Percentiles rank a stretch among this genome's conserved stretches.
These are phyloP conservation scores for Apolygus lucorum DNA, from an alignment of 1,140 invertebrate genomes.

Conservation along the genomic window DNA sequence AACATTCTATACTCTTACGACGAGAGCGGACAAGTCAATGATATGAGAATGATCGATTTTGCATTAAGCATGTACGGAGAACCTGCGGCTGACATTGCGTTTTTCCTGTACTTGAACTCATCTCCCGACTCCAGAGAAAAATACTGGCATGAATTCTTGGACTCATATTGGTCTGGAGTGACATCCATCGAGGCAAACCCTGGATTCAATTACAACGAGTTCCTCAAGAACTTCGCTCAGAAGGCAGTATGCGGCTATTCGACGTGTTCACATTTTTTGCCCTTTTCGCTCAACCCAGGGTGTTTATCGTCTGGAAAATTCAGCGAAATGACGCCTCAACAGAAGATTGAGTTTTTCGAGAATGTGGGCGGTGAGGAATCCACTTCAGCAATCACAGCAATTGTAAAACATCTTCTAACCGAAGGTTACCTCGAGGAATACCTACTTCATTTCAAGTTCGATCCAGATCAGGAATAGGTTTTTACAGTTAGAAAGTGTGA, in stretches of 20 bases:
- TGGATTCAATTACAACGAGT: constrained; percentile 31
- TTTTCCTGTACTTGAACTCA: constrained; percentile 40
- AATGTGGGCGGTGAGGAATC: background rate
- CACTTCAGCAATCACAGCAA: background rate
- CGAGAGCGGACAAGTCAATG: constrained; percentile 3
- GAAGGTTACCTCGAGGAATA: background rate
- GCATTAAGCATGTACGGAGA: constrained; percentile 37
- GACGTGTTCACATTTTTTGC: constrained; percentile 36
- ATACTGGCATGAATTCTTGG: constrained; percentile 35
- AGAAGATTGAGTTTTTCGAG: background rate
- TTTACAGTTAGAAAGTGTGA: too few species aligned
- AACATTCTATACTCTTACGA: constrained; percentile 44
- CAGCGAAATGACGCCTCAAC: background rate
- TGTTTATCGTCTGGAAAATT: background rate
- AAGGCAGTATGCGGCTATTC: constrained; percentile 37
- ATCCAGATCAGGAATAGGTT: too few species aligned
- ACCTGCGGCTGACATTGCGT: constrained; percentile 40
- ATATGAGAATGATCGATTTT: constrained; percentile 41
- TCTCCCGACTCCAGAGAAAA: constrained; percentile 29
- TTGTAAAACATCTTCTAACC: constrained; percentile 5
- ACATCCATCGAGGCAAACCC: background rate
- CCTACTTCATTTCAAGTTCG: background rate
- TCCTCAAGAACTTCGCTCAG: constrained; percentile 34
- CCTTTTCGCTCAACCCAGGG: constrained; percentile 27
- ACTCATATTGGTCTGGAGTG: constrained; percentile 36